phyloP scores from a whole-genome alignment of 2,797 vertebrate species.

The Anas bernieri region DNA sequence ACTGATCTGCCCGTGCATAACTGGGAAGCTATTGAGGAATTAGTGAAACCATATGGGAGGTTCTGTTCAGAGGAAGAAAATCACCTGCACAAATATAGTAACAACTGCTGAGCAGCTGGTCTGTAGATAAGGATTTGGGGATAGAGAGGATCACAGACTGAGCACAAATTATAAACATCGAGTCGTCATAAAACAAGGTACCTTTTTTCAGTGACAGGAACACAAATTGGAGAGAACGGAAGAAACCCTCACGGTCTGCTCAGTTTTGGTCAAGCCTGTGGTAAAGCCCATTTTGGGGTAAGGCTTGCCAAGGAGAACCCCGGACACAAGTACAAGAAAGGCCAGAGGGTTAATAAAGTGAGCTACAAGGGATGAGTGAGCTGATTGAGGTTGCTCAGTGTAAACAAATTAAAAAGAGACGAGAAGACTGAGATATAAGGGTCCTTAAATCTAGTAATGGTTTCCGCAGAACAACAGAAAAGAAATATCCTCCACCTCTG shows the following conservation, averaged over 20 bases:
- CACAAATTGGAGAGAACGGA: not conserved
- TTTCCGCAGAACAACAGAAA: not conserved
- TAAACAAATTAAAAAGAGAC: not conserved
- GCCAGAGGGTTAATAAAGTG: not conserved
- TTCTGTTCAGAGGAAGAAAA: constrained; percentile 3
- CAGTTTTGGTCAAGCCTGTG: not conserved
- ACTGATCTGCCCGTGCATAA: not conserved
- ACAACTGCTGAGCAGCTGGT: constrained; percentile 36
- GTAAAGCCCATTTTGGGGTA: not conserved
- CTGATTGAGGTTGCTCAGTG: not conserved
- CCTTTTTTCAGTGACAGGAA: not conserved
- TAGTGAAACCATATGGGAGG: not conserved
- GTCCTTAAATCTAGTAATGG: not conserved
- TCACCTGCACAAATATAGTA: constrained; percentile 44
- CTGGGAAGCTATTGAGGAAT: not conserved
- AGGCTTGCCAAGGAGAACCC: not conserved
- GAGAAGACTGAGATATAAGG: not conserved
- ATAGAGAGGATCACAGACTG: not conserved
- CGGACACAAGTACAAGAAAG: not conserved
- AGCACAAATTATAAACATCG: not conserved
- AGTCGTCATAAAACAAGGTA: not conserved
- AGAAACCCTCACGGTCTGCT: not conserved
- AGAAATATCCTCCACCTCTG: not conserved
- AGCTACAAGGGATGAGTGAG: not conserved
- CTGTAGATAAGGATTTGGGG: not conserved